These are phyloP conservation scores for Mustela nigripes DNA, from an alignment of 2,113 vertebrate genomes.

Conservation along the genomic window DNA sequence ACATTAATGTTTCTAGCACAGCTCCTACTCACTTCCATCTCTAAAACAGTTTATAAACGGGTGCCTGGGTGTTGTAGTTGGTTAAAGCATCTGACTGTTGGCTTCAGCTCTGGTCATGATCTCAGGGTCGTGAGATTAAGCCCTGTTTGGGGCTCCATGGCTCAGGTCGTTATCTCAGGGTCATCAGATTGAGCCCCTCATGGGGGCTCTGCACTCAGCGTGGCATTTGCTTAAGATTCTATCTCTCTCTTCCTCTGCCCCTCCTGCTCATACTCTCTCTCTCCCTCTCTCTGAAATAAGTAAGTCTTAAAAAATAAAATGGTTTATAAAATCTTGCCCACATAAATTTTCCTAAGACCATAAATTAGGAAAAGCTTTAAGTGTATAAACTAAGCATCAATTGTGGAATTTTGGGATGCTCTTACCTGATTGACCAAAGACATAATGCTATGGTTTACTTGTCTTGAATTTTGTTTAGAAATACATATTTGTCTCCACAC, in stretches of 20 bases:
- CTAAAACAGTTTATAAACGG: not conserved
- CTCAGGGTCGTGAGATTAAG: not conserved
- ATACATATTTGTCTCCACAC: conserved; percentile 24
- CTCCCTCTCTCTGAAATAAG: not conserved
- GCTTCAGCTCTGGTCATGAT: not conserved
- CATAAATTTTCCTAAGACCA: not conserved
- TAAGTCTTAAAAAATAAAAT: not conserved
- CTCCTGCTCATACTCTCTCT: not conserved
- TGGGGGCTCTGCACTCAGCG: not conserved
- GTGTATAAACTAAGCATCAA: not conserved
- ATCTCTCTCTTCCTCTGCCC: not conserved
- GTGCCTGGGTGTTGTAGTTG: not conserved
- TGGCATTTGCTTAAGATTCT: not conserved
- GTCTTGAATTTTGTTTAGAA: conserved; percentile 51
- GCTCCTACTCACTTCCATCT: not conserved
- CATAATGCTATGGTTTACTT: not conserved
- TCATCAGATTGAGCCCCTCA: not conserved
- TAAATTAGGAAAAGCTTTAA: not conserved
- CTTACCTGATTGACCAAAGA: conserved; percentile 20
- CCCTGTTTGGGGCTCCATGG: not conserved
- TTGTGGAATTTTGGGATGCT: not conserved
- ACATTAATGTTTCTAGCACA: conserved; percentile 22
- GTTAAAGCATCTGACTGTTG: not conserved
- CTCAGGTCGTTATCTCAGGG: not conserved
- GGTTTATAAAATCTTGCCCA: not conserved